phyloP scores from a whole-genome alignment of 2,888 invertebrate species.

The Drosophila limbata region DNA sequence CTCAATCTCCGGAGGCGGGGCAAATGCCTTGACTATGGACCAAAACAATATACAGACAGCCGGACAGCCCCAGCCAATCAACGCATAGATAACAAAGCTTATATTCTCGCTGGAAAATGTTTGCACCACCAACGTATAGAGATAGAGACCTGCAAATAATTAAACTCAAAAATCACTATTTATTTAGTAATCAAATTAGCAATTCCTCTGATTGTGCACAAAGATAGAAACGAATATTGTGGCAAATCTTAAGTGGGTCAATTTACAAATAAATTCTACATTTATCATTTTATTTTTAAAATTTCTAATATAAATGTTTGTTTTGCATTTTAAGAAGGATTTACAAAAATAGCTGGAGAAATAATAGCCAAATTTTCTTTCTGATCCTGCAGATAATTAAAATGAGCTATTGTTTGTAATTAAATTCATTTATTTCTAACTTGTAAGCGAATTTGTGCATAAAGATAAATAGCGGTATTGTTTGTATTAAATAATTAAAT shows the following conservation, averaged over 20 bases:
- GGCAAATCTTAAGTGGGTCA: neutral
- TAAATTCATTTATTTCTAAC: neutral
- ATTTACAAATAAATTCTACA: neutral
- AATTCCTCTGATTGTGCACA: constrained; percentile 9
- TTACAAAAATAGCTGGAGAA: too few relatives aligned
- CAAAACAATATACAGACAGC: constrained; percentile 82
- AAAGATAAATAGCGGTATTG: too few relatives aligned
- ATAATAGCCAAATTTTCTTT: neutral
- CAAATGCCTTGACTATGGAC: constrained; percentile 83
- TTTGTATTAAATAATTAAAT: too few relatives aligned
- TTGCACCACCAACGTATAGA: constrained; percentile 94
- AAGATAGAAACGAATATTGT: neutral
- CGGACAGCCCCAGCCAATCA: constrained; percentile 91
- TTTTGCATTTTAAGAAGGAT: too few relatives aligned
- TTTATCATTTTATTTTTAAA: neutral
- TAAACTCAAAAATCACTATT: constrained; percentile 20
- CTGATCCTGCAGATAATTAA: neutral
- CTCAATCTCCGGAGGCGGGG: constrained; percentile 80
- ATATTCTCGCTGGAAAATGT: constrained; percentile 95
- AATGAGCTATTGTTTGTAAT: neutral
- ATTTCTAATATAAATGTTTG: neutral
- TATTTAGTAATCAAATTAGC: constrained; percentile 23
- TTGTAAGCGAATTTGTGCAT: too few relatives aligned
- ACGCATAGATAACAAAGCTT: constrained; percentile 91
- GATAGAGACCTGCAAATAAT: constrained; percentile 89